Conservation (phyloP, 2,113 vertebrate genomes). For the Podiceps cristatus region DNA sequence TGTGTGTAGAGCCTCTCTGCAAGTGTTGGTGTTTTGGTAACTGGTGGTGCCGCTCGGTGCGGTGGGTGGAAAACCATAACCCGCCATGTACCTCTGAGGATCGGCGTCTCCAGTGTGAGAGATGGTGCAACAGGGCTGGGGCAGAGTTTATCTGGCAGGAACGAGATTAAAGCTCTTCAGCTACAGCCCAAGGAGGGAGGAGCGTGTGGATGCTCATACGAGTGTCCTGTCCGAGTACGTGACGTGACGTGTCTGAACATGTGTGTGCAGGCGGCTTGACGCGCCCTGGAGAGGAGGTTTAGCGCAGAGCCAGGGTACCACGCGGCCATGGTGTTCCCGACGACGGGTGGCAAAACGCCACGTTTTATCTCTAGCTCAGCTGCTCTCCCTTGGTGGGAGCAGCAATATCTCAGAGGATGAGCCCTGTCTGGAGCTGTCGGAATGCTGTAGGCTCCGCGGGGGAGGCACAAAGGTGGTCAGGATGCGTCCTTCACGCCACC, state of each 20-base stretch:
- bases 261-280: not conserved
- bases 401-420: not conserved
- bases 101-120: accelerated
- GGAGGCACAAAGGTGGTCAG: not conserved
- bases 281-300: not conserved
- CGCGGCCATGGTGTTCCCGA: not conserved
- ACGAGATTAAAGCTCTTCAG: not conserved
- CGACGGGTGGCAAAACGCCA: not conserved
- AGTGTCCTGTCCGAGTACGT: not conserved
- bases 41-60: not conserved
- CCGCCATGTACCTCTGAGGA: not conserved
- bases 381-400: not conserved
- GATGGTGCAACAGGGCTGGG: accelerated
- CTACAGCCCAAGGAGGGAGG: not conserved
- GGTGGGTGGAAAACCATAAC: not conserved
- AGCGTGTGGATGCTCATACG: accelerated
- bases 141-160: not conserved
- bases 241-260: not conserved
- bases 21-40: accelerated
- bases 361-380: not conserved
- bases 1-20: not conserved
- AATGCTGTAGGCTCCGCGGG: not conserved
- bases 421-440: not conserved
- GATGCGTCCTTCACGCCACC: not conserved
- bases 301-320: not conserved